phyloP scores from a whole-genome alignment of 1,140 invertebrate genomes.

The Drosophila neocordata region DNA sequence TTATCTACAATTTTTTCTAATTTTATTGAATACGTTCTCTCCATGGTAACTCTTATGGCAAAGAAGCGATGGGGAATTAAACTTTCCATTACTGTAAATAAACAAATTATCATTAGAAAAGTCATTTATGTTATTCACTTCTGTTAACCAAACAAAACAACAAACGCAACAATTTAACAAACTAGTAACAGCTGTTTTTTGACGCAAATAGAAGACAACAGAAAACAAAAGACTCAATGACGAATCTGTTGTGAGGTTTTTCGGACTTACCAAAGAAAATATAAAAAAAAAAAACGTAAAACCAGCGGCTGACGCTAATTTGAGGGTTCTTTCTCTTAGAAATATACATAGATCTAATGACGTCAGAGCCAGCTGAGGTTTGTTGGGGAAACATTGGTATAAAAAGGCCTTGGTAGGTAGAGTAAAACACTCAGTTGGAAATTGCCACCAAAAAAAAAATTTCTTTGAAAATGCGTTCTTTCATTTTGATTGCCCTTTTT shows the following conservation, averaged over 20 bases:
- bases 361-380: not conserved
- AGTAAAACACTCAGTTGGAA: constrained; percentile 18
- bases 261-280: constrained; percentile 3
- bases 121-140: constrained; percentile 1
- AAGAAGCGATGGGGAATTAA: not conserved
- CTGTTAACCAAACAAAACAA: constrained; percentile 7
- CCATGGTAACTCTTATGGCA: too few relatives aligned
- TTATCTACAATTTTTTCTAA: too few relatives aligned
- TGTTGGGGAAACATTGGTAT: constrained; percentile 21
- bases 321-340: not conserved
- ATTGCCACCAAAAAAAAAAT: not conserved
- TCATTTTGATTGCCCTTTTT: constrained; percentile 26
- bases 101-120: constrained; percentile 6
- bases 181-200: constrained; percentile 16
- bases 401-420: constrained; percentile 28
- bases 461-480: constrained; percentile 27
- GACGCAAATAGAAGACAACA: constrained; percentile 2
- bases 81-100: not conserved
- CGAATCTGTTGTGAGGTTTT: constrained; percentile 1
- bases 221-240: constrained; percentile 9
- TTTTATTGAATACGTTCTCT: too few relatives aligned
- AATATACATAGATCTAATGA: not conserved
- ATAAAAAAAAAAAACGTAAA: not conserved
- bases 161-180: constrained; percentile 5
- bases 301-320: not conserved